Conservation (phyloP, 2,888 invertebrate genomes). For the Laspeyria flexula region DNA sequence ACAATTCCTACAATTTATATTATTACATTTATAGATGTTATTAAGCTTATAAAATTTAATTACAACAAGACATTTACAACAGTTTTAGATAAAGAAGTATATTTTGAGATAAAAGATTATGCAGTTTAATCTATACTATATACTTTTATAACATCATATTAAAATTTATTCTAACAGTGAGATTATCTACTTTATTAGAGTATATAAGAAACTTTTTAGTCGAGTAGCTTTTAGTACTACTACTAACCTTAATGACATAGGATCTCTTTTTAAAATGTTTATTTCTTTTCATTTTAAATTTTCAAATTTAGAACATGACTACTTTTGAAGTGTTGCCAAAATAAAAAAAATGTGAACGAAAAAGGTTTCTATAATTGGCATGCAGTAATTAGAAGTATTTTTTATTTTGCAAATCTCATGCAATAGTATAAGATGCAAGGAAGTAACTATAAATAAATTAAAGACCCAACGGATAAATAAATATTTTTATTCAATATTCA, state of each 20-base stretch:
- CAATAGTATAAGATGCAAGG: slow-evolving; percentile 49
- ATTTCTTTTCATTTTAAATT: not conserved
- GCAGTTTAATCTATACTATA: too few species aligned
- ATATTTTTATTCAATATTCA: slow-evolving; percentile 73
- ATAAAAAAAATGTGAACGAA: not conserved
- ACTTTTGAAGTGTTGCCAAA: not conserved
- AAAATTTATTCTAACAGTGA: not conserved
- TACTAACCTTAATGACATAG: not conserved
- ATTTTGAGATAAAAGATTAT: too few species aligned
- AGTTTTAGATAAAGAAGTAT: not conserved
- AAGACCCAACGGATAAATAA: slow-evolving; percentile 68
- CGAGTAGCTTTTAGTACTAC: not conserved
- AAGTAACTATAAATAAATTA: slow-evolving; percentile 56
- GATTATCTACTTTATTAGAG: not conserved
- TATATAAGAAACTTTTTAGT: not conserved
- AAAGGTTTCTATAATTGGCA: not conserved
- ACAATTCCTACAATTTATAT: not conserved
- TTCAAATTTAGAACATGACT: not conserved
- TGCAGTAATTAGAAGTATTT: slow-evolving; percentile 9
- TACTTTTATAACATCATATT: too few species aligned
- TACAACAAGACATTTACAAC: not conserved
- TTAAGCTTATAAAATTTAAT: too few species aligned
- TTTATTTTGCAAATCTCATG: slow-evolving; percentile 14
- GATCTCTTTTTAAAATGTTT: not conserved
- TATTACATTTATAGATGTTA: too few species aligned